Base-by-base conservation (phyloP, 2,797 vertebrate genomes). In the Threskiornis aethiopicus region DNA sequence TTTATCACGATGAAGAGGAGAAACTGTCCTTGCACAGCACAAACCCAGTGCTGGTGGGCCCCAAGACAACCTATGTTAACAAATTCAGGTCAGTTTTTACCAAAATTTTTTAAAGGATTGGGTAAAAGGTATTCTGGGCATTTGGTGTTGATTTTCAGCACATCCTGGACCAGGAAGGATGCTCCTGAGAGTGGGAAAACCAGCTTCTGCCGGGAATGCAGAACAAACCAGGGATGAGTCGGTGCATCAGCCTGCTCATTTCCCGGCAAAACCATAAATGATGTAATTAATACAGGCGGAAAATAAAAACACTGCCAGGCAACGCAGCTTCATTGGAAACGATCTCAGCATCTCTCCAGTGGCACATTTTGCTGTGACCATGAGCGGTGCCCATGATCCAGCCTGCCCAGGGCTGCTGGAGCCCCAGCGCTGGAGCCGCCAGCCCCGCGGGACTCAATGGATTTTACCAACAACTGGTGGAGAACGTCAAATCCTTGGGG, bases 341-440 rank as follows among this genome's bases (percentile, higher is more conserved):
- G 3, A 55, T 6, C 22, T 78, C 2, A 0, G 46, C 37, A 42
- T 52, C 1, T 0, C 42, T 42, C 52, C 17, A 1, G 10, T 4
- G 13, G 58, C 3, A 3, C 0, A 0, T 52, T 76, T 28, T 35
- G 33, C 28, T 37, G 8, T 0, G 0, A 47, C 59, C 28, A 16
- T 0, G 1, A 67, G 58, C 5, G 9, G 35, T 15, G 11, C 28
- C 26, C 5, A 1, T 22, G 29, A 69, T 26, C 54, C 65, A 64
- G 33, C 29, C 59, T 31, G 31, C 35, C 37, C 4, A 0, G 0
- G 1, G 12, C 57, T 59, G 37, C 20, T 1, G 6, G 55, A 47
- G 41, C 18, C 21, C 51, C 57, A 20, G 26, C 12, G 7, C 51
- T 3, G 0, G 46, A 39, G 51, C 51, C 8, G 0, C 61, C 25